Percentiles rank a stretch among this genome's conserved stretches.
Conservation (phyloP, 30 jellyfish, hydroid and myxozoan species). For the Mastigias papua region DNA sequence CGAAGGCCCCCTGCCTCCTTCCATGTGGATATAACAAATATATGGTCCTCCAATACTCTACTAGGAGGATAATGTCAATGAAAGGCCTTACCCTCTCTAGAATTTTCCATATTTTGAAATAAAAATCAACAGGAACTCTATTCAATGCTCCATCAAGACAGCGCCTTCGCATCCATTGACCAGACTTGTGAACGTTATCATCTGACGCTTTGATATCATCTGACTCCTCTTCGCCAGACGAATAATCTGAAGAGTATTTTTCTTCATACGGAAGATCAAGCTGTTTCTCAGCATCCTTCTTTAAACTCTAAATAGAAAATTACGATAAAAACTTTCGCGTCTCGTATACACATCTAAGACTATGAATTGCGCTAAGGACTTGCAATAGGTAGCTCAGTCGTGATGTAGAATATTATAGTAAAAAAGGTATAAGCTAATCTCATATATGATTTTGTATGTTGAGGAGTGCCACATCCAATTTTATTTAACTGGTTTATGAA, state of each 20-base stretch:
- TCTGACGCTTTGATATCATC: constrained; percentile 75
- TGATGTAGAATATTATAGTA: too few relatives aligned
- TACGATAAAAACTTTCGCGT: background rate
- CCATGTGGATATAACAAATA: too few relatives aligned
- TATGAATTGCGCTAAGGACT: too few relatives aligned
- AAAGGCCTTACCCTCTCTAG: constrained; percentile 61
- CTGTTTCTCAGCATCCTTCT: constrained; percentile 44
- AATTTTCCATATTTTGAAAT: constrained; percentile 89
- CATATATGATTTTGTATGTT: too few relatives aligned
- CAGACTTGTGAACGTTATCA: constrained; percentile 80
- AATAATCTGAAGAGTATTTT: constrained; percentile 61
- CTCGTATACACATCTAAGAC: too few relatives aligned
- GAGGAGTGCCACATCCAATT: too few relatives aligned
- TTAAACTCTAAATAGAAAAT: constrained; percentile 15
- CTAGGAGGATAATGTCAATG: background rate
- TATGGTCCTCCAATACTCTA: too few relatives aligned
- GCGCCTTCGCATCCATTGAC: constrained; percentile 98
- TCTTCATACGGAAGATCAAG: constrained; percentile 60
- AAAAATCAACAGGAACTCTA: constrained; percentile 90
- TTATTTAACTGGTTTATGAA: too few relatives aligned
- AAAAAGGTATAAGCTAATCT: too few relatives aligned
- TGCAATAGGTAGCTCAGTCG: too few relatives aligned
- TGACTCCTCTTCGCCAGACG: constrained; percentile 64
- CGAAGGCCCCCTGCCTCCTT: too few relatives aligned
- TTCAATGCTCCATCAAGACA: constrained; percentile 99